Percentiles rank a stretch among this genome's conserved stretches.
Conservation (phyloP, 1,140 invertebrate species). For the Nylanderia fulva region DNA sequence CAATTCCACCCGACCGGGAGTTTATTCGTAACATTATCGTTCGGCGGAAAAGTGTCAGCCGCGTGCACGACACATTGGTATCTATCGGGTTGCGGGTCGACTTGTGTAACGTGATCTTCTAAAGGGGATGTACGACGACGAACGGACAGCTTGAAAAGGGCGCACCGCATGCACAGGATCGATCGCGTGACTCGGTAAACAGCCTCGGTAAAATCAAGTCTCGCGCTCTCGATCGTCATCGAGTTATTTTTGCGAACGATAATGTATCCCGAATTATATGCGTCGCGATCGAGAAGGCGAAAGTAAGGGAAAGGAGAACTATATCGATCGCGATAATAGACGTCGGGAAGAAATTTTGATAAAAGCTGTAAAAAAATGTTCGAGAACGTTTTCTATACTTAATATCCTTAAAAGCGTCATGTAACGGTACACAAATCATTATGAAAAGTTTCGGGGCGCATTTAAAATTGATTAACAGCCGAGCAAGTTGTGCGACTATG, state of each 20-base stretch:
- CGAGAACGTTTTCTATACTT: neutral
- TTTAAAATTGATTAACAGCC: neutral
- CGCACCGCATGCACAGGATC: slow-evolving; percentile 16
- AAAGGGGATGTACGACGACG: slow-evolving; percentile 65
- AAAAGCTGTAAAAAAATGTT: neutral
- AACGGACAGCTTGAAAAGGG: slow-evolving; percentile 53
- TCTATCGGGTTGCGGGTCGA: slow-evolving; percentile 57
- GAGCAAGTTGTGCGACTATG: neutral
- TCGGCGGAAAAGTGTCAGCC: slow-evolving; percentile 55
- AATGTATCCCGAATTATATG: slow-evolving; percentile 12
- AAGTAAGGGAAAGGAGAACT: neutral
- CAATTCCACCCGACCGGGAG: slow-evolving; percentile 31
- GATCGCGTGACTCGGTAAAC: slow-evolving; percentile 39
- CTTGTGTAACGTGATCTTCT: slow-evolving; percentile 61
- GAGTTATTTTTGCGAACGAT: neutral
- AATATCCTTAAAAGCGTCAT: slow-evolving; percentile 8
- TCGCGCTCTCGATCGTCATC: neutral
- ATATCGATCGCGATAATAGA: neutral
- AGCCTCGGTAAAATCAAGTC: slow-evolving; percentile 19
- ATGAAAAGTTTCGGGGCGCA: neutral
- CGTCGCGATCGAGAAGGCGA: neutral
- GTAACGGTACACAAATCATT: neutral
- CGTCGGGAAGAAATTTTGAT: neutral
- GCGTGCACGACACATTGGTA: slow-evolving; percentile 40
- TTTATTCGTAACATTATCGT: slow-evolving; percentile 66